phyloP scores from a whole-genome alignment of 2,888 invertebrate species.

The Lasioglossum calceatum region DNA sequence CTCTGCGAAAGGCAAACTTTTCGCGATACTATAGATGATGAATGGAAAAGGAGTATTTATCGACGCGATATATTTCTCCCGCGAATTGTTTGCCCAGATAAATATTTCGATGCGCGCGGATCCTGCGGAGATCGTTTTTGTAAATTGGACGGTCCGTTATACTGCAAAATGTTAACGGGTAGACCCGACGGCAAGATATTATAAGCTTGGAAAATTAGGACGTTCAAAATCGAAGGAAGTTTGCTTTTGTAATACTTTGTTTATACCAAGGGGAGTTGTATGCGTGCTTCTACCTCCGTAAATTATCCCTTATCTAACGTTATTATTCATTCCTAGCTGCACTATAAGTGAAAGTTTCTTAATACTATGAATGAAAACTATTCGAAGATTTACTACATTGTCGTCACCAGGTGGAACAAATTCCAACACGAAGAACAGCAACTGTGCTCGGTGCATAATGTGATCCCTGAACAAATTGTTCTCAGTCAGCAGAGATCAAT shows the following conservation, averaged over 20 bases:
- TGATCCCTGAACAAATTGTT: background rate
- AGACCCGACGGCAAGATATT: background rate
- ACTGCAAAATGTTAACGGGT: background rate
- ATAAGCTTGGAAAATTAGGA: background rate
- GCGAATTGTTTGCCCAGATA: constrained; percentile 6
- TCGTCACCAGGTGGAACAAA: background rate
- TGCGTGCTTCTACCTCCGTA: background rate
- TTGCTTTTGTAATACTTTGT: background rate
- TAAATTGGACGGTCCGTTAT: background rate
- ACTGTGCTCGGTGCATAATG: background rate
- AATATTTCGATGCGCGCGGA: constrained; percentile 3
- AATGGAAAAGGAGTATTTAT: constrained; percentile 8
- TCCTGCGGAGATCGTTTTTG: background rate
- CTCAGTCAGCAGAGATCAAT: background rate
- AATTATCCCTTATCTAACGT: background rate
- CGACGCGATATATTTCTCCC: constrained; percentile 5
- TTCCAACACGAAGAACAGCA: background rate
- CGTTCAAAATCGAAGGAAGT: background rate
- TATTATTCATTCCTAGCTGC: background rate
- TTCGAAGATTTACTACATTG: background rate
- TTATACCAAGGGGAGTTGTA: background rate
- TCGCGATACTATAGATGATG: constrained; percentile 1
- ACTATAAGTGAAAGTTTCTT: no score
- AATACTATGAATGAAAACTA: no score
- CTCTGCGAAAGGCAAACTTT: constrained; percentile 6